A percentile compares a stretch with the other conserved stretches of the same genome.
These are phyloP conservation scores for Volucella zonaria DNA, from an alignment of 2,888 invertebrate species.

Conservation along the genomic window DNA sequence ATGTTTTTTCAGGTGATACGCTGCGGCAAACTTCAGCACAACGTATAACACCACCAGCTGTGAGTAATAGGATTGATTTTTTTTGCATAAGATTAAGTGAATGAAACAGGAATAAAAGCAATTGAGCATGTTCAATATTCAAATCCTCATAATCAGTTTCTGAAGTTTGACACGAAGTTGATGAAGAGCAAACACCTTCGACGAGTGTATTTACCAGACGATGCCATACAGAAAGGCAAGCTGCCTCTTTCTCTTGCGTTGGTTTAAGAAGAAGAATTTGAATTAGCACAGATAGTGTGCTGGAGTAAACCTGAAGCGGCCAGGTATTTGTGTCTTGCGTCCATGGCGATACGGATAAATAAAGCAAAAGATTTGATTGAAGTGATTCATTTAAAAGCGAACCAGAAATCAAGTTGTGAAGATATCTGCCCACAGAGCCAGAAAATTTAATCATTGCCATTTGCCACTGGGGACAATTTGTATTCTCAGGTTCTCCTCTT, in stretches of 20 bases:
- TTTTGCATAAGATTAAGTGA: slow-evolving; percentile 97
- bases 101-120: slow-evolving; percentile 96
- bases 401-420: slow-evolving; percentile 88
- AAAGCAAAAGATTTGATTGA: slow-evolving; percentile 88
- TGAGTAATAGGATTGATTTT: slow-evolving; percentile 93
- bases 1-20: slow-evolving; percentile 79
- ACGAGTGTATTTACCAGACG: slow-evolving; percentile 94
- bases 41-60: slow-evolving; percentile 89
- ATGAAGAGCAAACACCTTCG: slow-evolving; percentile 87
- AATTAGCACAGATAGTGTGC: slow-evolving; percentile 91
- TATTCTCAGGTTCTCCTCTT: slow-evolving; percentile 86
- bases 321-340: slow-evolving; percentile 87
- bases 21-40: slow-evolving; percentile 86
- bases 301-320: slow-evolving; percentile 90
- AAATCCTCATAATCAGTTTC: slow-evolving; percentile 86
- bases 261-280: slow-evolving; percentile 92
- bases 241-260: slow-evolving; percentile 93
- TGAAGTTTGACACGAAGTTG: slow-evolving; percentile 75
- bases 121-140: slow-evolving; percentile 97
- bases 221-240: slow-evolving; percentile 96
- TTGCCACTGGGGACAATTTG: slow-evolving; percentile 83
- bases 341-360: slow-evolving; percentile 90
- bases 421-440: slow-evolving; percentile 82
- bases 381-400: slow-evolving; percentile 87
- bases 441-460: slow-evolving; percentile 82